Conservation (phyloP, 2,113 vertebrate genomes). For the Hippocampus barbouri region DNA sequence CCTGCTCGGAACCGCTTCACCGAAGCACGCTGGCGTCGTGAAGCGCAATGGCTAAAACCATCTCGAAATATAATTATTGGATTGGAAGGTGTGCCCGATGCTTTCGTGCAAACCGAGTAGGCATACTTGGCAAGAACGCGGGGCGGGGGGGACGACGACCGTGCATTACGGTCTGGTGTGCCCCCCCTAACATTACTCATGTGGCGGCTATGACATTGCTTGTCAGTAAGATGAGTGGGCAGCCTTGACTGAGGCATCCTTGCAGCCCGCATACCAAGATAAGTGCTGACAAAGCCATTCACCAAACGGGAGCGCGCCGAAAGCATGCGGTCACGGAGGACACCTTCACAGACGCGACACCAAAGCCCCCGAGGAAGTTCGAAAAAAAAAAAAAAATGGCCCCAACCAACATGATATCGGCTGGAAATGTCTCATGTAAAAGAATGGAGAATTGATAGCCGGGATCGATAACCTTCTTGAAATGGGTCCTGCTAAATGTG, state of each 20-base stretch:
- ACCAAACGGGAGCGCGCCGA: constrained; percentile 39
- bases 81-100: not conserved
- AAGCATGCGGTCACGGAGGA: constrained; percentile 33
- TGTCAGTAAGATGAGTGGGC: constrained; percentile 61
- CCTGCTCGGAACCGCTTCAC: too few species aligned
- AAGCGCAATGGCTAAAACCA: not conserved
- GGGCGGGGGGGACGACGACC: constrained; percentile 17
- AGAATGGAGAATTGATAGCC: too few species aligned
- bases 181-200: constrained; percentile 52
- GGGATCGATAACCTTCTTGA: too few species aligned
- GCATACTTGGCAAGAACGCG: constrained; percentile 19
- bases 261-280: constrained; percentile 52
- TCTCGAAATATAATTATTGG: not conserved
- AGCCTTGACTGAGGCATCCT: constrained; percentile 53
- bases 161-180: constrained; percentile 36
- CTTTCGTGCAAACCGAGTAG: not conserved
- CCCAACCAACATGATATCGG: too few species aligned
- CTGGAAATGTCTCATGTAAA: too few species aligned
- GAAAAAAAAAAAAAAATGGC: too few species aligned
- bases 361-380: not conserved
- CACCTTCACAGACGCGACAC: constrained; percentile 28
- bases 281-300: constrained; percentile 54
- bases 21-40: too few species aligned
- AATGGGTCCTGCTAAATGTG: too few species aligned
- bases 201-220: constrained; percentile 47